phyloP scores from a whole-genome alignment of 1,140 invertebrate species.

The Psilanteris sp. region DNA sequence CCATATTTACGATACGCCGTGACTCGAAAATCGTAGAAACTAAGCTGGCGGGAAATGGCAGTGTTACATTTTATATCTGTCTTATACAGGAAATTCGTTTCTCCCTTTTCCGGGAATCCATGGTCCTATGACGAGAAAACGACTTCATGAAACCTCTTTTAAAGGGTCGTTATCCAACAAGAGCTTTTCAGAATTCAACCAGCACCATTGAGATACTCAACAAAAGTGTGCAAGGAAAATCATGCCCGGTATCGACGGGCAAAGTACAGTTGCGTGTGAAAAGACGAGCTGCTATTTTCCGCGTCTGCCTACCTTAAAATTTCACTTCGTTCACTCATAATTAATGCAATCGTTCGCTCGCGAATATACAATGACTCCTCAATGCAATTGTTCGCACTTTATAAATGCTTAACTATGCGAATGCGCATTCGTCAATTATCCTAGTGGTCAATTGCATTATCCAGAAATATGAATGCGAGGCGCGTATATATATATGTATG shows the following conservation, averaged over 20 bases:
- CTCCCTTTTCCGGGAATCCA: conserved; percentile 43
- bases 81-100: conserved; percentile 63
- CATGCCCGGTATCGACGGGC: conserved; percentile 50
- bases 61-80: conserved; percentile 61
- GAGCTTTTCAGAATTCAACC: conserved; percentile 61
- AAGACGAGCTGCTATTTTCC: conserved; percentile 32
- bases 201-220: conserved; percentile 50
- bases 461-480: too few species aligned
- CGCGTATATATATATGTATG: too few species aligned
- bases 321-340: conserved; percentile 10
- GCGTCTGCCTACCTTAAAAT: not conserved
- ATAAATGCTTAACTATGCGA: too few species aligned
- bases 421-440: too few species aligned
- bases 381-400: too few species aligned
- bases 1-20: conserved; percentile 42
- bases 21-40: conserved; percentile 53
- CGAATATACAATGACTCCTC: too few species aligned
- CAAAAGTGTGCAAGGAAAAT: conserved; percentile 53
- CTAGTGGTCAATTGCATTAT: too few species aligned
- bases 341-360: conserved; percentile 4
- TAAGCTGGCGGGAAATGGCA: conserved; percentile 46
- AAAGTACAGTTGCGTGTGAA: conserved; percentile 33
- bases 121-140: conserved; percentile 56
- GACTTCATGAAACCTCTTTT: conserved; percentile 61
- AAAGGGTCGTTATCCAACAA: conserved; percentile 55